Evolutionary conservation across 2,888 invertebrate species (phyloP), one percentile per base, ranked within the genome.

Genomic region (Amblyteles armatorius): DNA sequence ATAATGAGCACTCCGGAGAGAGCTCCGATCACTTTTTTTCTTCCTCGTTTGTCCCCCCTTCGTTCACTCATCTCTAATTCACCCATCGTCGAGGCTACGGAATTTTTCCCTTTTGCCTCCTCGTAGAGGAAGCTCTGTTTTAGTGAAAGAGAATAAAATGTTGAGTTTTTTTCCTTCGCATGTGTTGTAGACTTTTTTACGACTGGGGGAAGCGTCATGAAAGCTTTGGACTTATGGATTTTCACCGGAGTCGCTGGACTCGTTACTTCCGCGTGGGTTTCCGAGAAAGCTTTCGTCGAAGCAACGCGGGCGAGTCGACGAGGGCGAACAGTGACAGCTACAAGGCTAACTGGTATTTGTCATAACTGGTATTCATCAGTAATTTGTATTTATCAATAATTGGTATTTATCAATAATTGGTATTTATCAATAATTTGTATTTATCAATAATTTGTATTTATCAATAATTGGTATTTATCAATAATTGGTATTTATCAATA

Each of bases 1-100:
- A 72, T 82, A 82, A 82, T 82, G 77, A 82, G 82, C 60, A 63
- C 55, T 57, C 57, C 65, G 63, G 69, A 52, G 71, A 52, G 33
- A 69, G 22, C 1, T 13, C 29, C 33, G 4, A 11, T 69, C 29
- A 6, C 16, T 16, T 50, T 69, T 26, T 26, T 69, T 7, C 13
- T 48, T 48, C 65, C n/a, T 5, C 5, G 3, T 40, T 68, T 68
- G 19, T 68, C 69, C 5, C 3, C 40, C n/a, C 36, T 67, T 50
- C 26, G 13, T 26, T 44, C 60, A 60, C 60, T 60, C 26, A 11
- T 29, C 63, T 19, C 13, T 33, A 63, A 63, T 7, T 63, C 29
- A 13, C 63, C 11, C 11, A 40, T 0, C 40, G 11, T 40, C 40
- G 11, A 40, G 11, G 2, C 9, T 3, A 11, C 11, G 40, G 11